Percentiles rank a stretch among this genome's conserved stretches.
Evolutionary conservation across 2,113 vertebrate genomes (phyloP).

Genomic region (Brevimyrus niger): DNA sequence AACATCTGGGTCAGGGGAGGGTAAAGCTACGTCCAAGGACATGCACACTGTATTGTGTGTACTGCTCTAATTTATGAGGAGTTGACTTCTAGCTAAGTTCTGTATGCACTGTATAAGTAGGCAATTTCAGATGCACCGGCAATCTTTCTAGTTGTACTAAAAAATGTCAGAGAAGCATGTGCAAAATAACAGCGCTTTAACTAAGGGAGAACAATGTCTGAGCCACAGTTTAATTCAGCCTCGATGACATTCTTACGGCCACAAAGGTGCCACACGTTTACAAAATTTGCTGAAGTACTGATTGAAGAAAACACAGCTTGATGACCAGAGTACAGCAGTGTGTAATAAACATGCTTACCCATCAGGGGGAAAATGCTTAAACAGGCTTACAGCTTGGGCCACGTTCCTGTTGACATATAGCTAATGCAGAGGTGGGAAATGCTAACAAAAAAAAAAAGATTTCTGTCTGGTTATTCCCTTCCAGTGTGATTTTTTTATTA

Average conservation of each 20-base stretch:
- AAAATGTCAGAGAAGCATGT: neutral
- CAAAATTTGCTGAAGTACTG: neutral
- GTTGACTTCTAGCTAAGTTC: neutral
- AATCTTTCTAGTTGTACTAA: neutral
- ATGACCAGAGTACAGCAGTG: neutral
- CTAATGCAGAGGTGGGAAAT: neutral
- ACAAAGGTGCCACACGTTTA: neutral
- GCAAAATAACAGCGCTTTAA: neutral
- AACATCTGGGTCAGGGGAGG: neutral
- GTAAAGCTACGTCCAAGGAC: neutral
- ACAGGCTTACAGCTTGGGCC: neutral
- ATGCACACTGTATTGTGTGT: neutral
- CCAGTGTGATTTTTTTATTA: neutral
- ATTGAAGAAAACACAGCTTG: neutral
- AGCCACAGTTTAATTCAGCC: neutral
- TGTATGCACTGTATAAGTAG: neutral
- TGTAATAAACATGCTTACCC: neutral
- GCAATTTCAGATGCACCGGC: neutral
- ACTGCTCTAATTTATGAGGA: neutral
- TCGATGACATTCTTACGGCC: neutral
- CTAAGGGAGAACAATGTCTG: neutral
- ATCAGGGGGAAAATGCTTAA: neutral
- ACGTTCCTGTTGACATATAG: neutral
- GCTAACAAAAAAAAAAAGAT: neutral
- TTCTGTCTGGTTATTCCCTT: neutral